Conservation (phyloP, 2,113 vertebrate species). For the Mohoua ochrocephala region DNA sequence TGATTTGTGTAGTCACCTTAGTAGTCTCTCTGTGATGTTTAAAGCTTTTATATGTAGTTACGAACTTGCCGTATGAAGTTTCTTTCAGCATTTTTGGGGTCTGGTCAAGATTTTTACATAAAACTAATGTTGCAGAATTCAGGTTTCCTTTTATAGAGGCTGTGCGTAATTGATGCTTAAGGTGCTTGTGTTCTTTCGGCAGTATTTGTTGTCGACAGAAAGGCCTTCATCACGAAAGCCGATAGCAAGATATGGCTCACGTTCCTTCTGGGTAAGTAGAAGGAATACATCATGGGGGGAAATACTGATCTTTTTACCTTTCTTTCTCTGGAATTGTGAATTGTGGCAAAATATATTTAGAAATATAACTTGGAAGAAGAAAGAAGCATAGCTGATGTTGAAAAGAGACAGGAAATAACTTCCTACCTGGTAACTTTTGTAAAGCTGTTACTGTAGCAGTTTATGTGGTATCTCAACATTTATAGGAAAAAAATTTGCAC, state of each 20-base stretch:
- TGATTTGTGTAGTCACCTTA: background rate
- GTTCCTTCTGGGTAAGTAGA: conserved; percentile 52
- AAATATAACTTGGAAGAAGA: background rate
- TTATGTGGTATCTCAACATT: background rate
- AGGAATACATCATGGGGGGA: background rate
- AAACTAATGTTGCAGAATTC: background rate
- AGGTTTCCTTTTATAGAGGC: background rate
- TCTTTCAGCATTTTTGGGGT: background rate
- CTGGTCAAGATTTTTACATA: background rate
- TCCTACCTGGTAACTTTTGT: background rate
- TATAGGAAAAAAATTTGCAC: background rate
- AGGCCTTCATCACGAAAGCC: background rate
- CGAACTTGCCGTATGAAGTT: background rate
- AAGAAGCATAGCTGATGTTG: background rate
- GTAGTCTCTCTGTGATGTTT: background rate
- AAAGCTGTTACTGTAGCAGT: background rate
- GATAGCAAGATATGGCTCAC: conserved; percentile 58
- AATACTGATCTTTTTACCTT: background rate
- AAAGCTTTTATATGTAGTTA: background rate
- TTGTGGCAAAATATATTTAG: background rate
- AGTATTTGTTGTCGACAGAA: conserved; percentile 25
- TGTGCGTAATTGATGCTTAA: background rate
- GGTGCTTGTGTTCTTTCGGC: background rate
- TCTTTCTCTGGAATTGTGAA: background rate
- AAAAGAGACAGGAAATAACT: background rate